Evolutionary conservation across 1,140 invertebrate genomes (phyloP), one percentile per base, ranked within the genome.

Genomic region (Zaprionus davidi): DNA sequence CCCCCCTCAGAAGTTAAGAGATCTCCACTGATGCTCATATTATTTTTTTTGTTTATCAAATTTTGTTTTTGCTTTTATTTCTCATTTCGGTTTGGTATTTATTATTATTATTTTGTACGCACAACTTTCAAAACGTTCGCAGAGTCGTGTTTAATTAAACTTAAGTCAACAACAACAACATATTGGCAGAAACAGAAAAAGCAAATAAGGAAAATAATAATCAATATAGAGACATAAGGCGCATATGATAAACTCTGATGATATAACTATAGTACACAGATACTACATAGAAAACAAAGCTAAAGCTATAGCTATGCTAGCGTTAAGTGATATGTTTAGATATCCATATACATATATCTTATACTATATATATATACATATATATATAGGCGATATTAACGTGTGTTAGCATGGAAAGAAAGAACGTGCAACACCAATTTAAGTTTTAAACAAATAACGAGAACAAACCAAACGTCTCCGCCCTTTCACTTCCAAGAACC

Each of bases 291-390:
- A 28, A 13, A 71, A 20, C 58, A 51, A 55, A 55, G 51, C 63
- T 69, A 75, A 56, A 58, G 59, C 36, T 62, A 70, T 62, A 70
- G 65, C 63, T 72, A 66, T 66, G 53, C 62, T 82, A 82, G 63
- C 51, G 13, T 70, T 83, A 83, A 84, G 81, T 70, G 64, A 83
- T 83, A 83, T 73, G 65, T 73, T 72, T 44, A 77, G 71, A 59
- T 44, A 74, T 56, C 56, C 56, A 68, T 62, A 69, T 74, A 63
- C 51, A 63, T 62, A 60, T 41, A 17, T 46, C 41, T 46, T 46
- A 46, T 46, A 46, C 41, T 44, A n/a, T 56, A 60, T 49, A 44
- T 60, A 75, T 49, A 58, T 64, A 64, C 22, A 26, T 26, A 26
- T 26, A 77, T 64, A 67, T 71, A 81, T 79, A 82, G 82, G 63